Percentiles rank a stretch among this genome's conserved stretches.
These are phyloP conservation scores for Naja naja DNA, from an alignment of 2,113 vertebrate genomes.

Conservation along the genomic window DNA sequence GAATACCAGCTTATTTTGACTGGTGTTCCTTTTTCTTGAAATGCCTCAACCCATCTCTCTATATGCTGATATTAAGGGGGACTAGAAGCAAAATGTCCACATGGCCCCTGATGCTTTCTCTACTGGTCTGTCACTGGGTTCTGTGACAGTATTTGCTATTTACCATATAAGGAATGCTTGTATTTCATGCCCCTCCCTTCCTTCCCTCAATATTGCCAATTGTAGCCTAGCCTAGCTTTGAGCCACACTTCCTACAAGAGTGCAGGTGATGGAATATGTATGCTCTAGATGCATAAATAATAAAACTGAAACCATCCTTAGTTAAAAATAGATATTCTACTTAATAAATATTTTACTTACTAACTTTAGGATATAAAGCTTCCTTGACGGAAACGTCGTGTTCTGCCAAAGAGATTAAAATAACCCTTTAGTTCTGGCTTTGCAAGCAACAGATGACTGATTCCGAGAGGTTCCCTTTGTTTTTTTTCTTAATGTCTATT, in stretches of 20 bases:
- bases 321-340: conserved; percentile 71
- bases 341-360: conserved; percentile 74
- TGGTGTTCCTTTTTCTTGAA: neutral
- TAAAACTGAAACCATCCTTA: conserved; percentile 64
- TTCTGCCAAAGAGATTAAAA: conserved; percentile 5
- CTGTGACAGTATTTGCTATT: neutral
- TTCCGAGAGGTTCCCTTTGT: rapidly evolving
- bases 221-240: neutral
- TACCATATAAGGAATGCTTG: neutral
- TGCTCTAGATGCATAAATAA: conserved; percentile 66
- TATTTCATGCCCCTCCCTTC: rapidly evolving
- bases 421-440: neutral
- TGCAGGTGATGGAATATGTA: conserved; percentile 20
- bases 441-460: rapidly evolving
- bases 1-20: neutral
- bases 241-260: conserved; percentile 18
- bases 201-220: neutral
- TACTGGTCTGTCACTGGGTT: neutral
- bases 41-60: rapidly evolving
- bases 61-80: rapidly evolving
- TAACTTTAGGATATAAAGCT: conserved; percentile 58
- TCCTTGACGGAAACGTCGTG: conserved; percentile 36
- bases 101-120: rapidly evolving
- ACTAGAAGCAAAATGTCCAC: rapidly evolving
- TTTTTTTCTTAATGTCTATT: rapidly evolving